Evolutionary conservation across 2,113 vertebrate genomes (phyloP).

Genomic region (Labeo catla): DNA sequence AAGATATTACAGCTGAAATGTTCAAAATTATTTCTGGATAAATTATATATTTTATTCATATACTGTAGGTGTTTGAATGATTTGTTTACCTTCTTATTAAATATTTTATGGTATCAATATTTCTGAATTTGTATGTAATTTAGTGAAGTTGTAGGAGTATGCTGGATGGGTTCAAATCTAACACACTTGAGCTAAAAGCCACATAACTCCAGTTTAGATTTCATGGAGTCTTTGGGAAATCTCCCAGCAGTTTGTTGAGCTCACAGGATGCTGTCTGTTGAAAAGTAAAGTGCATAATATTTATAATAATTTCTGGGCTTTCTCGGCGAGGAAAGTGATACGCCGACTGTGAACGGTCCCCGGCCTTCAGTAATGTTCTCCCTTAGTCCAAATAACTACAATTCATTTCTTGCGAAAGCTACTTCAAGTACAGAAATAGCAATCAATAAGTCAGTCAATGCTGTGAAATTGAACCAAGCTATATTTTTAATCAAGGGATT

Average conservation of each 20-base stretch:
- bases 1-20: too few species aligned
- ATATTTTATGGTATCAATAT: not conserved
- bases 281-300: conserved; percentile 1
- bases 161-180: not conserved
- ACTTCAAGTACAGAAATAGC: conserved; percentile 51
- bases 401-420: conserved; percentile 53
- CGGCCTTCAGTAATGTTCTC: conserved; percentile 40
- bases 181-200: not conserved
- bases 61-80: not conserved
- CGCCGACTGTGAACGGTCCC: not conserved
- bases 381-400: conserved; percentile 47
- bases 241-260: not conserved
- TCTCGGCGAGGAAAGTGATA: not conserved
- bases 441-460: conserved; percentile 55
- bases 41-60: too few species aligned
- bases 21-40: too few species aligned
- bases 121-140: not conserved
- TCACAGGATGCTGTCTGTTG: not conserved
- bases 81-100: too few species aligned
- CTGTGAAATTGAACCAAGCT: conserved; percentile 55
- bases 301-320: not conserved
- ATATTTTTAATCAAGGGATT: conserved; percentile 58
- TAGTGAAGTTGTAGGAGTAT: not conserved
- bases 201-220: not conserved
- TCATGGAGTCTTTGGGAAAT: not conserved